These are phyloP conservation scores for Paralvinella palmiformis DNA, from an alignment of 1,140 invertebrate genomes.

Conservation along the genomic window DNA sequence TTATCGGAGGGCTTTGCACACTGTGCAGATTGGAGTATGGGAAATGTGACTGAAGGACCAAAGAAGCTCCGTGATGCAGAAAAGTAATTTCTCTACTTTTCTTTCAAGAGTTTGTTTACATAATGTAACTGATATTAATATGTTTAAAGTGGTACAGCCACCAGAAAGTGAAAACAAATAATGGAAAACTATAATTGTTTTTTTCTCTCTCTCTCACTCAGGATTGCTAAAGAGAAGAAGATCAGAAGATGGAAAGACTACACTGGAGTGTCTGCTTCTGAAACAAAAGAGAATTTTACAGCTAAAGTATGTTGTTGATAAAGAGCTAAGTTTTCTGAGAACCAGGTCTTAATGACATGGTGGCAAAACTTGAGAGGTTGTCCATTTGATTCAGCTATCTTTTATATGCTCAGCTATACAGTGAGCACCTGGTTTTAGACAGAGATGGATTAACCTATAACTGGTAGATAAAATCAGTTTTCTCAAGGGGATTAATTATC, in stretches of 20 bases:
- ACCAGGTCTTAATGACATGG: no score
- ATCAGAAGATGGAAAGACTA: slow-evolving; percentile 85
- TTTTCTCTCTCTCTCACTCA: no score
- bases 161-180: background rate
- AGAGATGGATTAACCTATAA: no score
- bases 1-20: slow-evolving; percentile 86
- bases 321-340: slow-evolving; percentile 10
- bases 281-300: slow-evolving; percentile 76
- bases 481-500: no score
- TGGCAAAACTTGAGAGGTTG: no score
- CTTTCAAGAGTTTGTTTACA: background rate
- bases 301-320: slow-evolving; percentile 61
- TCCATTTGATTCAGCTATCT: no score
- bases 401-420: no score
- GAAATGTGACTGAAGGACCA: slow-evolving; percentile 70
- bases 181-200: no score
- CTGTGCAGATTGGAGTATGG: slow-evolving; percentile 97
- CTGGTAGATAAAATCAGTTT: no score
- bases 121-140: no score
- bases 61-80: slow-evolving; percentile 80
- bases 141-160: no score
- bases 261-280: slow-evolving; percentile 39
- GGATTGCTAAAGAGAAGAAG: slow-evolving; percentile 77
- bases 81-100: slow-evolving; percentile 46
- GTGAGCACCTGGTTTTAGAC: no score